Base-by-base conservation (phyloP, 2,888 invertebrate genomes). In the Lasioglossum marginatum region DNA sequence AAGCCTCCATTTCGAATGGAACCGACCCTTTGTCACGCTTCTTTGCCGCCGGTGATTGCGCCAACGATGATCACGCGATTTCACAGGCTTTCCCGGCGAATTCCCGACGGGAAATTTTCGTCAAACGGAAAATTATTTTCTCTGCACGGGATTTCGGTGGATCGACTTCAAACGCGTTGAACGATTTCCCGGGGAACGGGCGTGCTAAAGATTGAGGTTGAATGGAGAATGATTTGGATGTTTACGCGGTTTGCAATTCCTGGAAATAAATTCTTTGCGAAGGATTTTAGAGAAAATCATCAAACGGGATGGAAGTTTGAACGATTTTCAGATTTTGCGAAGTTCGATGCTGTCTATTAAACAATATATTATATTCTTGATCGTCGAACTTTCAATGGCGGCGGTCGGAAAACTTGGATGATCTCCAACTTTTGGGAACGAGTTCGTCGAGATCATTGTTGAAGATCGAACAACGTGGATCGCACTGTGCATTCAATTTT, bases 21-120 rank as follows among this genome's bases (percentile, higher is more conserved):
- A 40, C 70, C n/a, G 40, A n/a, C 63, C 57, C 63, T 63, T 63
- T 63, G 63, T 63, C 63, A 63, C 63, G 63, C 6, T 70, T 43
- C 70, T 70, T 43, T 40, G 70, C 40, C 63, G 63, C 31, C 31
- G 63, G 31, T 63, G 63, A 63, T 63, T 63, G 31, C 63, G 63
- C 31, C 31, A 19, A 14, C 31, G 63, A 63, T 63, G 63, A 63
- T 63, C 63, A 63, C 19, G 63, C 63, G 63, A 63, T 63, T 63
- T 63, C 48, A 16, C 63, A 31, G 63, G 31, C 16, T 31, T 19
- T 31, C 31, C 63, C 16, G 31, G 12, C 16, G 31, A 63, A 31
- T 63, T 31, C 63, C 63, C 63, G 63, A 31, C 16, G 60, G n/a
- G n/a, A n/a, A n/a, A n/a, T n/a, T n/a, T 0, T 63, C 63, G 31